Conservation (phyloP, 2,113 vertebrate species). For the Lepisosteus osseus region DNA sequence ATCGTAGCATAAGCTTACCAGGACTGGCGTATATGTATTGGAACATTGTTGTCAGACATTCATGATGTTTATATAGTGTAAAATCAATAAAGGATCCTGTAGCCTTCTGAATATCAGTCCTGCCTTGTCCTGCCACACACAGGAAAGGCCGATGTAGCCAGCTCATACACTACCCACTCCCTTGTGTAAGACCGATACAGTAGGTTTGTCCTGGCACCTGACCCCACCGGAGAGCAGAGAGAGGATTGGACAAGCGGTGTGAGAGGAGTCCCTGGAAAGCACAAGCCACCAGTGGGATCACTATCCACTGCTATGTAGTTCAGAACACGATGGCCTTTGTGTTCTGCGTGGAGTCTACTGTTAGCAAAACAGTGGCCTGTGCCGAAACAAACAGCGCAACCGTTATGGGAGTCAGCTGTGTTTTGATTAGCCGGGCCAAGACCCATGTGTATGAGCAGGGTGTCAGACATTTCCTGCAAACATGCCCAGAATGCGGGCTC, state of each 20-base stretch:
- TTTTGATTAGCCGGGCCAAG: constrained; percentile 50
- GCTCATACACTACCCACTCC: too few relatives aligned
- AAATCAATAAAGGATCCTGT: too few relatives aligned
- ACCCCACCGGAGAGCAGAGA: too few relatives aligned
- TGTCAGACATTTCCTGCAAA: constrained; percentile 54
- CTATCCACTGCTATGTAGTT: neutral
- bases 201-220: neutral
- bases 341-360: neutral
- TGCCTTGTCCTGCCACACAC: too few relatives aligned
- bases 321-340: neutral
- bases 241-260: neutral
- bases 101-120: too few relatives aligned
- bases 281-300: neutral
- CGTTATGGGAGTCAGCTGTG: constrained; percentile 41
- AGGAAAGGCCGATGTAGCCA: too few relatives aligned
- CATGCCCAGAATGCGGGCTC: constrained; percentile 35
- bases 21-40: too few relatives aligned
- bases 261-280: neutral
- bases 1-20: too few relatives aligned
- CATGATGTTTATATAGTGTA: too few relatives aligned
- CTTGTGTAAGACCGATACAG: too few relatives aligned
- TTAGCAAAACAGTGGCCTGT: neutral
- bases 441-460: constrained; percentile 27
- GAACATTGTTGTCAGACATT: too few relatives aligned
- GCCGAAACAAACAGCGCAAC: neutral